Conservation (phyloP, 2,113 vertebrate species). For the Aramus guarauna region DNA sequence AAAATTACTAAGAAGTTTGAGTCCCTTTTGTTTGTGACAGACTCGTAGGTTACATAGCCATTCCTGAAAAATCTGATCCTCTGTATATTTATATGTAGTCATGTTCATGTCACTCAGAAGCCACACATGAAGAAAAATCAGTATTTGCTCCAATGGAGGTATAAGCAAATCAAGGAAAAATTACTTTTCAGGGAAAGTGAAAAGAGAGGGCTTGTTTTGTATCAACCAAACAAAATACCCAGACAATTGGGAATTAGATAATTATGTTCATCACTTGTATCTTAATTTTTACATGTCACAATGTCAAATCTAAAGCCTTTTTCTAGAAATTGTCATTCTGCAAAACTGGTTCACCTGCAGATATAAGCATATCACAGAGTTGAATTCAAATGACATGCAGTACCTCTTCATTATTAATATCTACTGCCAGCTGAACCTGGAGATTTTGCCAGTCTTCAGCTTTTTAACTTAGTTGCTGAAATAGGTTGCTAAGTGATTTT, state of each 20-base stretch:
- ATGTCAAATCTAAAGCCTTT: background rate
- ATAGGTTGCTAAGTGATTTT: background rate
- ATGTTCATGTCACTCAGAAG: background rate
- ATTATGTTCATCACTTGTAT: background rate
- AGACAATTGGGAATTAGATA: background rate
- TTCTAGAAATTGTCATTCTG: background rate
- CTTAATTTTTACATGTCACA: background rate
- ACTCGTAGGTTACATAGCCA: background rate
- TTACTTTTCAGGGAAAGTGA: background rate
- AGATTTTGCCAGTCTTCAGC: background rate
- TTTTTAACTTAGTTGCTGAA: background rate
- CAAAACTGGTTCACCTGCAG: background rate
- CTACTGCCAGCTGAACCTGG: background rate
- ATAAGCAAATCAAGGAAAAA: background rate
- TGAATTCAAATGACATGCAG: background rate
- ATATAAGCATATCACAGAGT: background rate
- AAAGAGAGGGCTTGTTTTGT: background rate
- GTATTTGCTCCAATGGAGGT: background rate
- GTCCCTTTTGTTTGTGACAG: background rate
- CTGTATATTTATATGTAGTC: background rate
- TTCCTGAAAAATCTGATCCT: background rate
- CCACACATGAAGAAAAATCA: background rate
- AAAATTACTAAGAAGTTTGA: background rate
- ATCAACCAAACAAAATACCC: background rate
- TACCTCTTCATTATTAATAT: background rate